Conservation (phyloP, 1,140 invertebrate species). For the Heterodera carotae region DNA sequence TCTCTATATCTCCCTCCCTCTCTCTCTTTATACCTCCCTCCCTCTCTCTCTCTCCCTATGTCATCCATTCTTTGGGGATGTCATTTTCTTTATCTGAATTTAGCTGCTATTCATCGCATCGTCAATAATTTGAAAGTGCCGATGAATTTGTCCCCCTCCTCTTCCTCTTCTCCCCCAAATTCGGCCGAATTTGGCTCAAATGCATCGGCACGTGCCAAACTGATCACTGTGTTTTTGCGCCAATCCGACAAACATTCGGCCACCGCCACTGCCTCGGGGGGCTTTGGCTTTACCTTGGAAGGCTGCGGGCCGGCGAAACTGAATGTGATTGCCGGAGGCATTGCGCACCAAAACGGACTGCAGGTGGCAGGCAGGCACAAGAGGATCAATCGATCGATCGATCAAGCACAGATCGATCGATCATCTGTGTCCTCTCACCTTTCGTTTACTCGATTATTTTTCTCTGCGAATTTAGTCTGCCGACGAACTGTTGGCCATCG, state of each 20-base stretch:
- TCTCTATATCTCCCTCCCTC: no score
- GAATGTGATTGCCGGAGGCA: slow-evolving; percentile 1
- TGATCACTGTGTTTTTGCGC: background rate
- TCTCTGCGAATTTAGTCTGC: background rate
- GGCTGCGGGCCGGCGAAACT: slow-evolving; percentile 5
- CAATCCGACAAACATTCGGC: no score
- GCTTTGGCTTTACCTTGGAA: slow-evolving; percentile 11
- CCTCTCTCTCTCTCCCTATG: no score
- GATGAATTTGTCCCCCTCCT: no score
- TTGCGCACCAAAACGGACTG: slow-evolving; percentile 17
- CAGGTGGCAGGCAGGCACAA: background rate
- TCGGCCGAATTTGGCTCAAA: no score
- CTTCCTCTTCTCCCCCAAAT: background rate
- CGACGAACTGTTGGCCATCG: slow-evolving; percentile 21
- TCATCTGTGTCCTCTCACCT: no score
- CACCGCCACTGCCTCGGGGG: background rate
- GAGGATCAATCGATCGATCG: background rate
- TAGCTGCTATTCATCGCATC: no score
- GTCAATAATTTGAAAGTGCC: no score
- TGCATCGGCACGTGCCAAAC: background rate
- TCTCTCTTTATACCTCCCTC: no score
- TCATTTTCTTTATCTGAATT: no score
- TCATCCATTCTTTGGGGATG: no score
- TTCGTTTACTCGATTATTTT: no score
- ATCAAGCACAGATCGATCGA: background rate